Evolutionary conservation across 2,888 invertebrate species (phyloP).

Genomic region (Melanotus villosus): DNA sequence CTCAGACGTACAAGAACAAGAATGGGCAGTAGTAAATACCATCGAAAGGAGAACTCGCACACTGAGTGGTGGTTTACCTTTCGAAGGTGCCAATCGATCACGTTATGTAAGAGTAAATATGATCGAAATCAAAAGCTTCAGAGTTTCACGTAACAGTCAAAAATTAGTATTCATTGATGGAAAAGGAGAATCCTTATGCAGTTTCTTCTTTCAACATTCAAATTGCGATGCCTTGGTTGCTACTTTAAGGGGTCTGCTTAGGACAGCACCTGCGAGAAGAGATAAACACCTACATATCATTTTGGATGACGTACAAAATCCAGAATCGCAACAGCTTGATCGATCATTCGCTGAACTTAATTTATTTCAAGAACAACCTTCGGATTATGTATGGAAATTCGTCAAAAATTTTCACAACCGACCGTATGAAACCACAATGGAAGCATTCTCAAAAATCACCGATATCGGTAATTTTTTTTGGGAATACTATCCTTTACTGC

Average conservation of each 20-base stretch:
- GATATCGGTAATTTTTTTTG: constrained; percentile 75
- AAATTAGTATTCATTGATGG: constrained; percentile 78
- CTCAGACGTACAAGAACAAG: constrained; percentile 83
- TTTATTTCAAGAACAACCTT: constrained; percentile 80
- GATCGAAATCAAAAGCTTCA: constrained; percentile 77
- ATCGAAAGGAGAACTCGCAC: constrained; percentile 77
- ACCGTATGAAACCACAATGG: constrained; percentile 88
- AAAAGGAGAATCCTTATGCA: constrained; percentile 80
- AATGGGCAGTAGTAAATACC: constrained; percentile 89
- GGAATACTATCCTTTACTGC: constrained; percentile 21
- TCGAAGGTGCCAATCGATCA: constrained; percentile 67
- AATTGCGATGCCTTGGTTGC: constrained; percentile 85
- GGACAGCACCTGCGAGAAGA: constrained; percentile 78
- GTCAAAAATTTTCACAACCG: constrained; percentile 75
- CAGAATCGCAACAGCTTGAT: constrained; percentile 79
- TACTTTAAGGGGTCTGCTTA: constrained; percentile 75
- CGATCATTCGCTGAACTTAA: constrained; percentile 91
- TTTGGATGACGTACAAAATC: constrained; percentile 75
- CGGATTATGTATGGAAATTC: constrained; percentile 78
- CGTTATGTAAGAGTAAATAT: constrained; percentile 73
- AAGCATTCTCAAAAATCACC: constrained; percentile 89
- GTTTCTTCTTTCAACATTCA: constrained; percentile 90
- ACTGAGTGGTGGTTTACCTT: constrained; percentile 70
- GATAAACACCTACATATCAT: constrained; percentile 83
- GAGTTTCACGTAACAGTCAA: constrained; percentile 72